Evolutionary conservation across 2,797 vertebrate genomes (phyloP).

Genomic region (Chelidonichthys spinosus): DNA sequence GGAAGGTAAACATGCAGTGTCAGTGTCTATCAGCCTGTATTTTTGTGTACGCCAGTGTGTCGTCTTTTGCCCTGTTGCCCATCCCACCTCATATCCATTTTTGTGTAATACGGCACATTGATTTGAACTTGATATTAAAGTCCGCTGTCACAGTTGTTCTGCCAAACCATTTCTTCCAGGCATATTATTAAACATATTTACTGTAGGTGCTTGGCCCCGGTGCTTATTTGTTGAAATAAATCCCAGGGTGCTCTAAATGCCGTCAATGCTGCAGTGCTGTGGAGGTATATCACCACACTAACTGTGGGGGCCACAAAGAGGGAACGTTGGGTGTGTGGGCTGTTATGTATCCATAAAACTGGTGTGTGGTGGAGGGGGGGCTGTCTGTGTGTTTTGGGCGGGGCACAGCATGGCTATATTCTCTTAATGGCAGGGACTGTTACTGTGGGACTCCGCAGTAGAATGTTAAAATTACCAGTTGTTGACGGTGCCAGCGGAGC

Average conservation of each 20-base stretch:
- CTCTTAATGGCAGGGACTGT: slow-evolving; percentile 55
- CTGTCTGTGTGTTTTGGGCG: slow-evolving; percentile 50
- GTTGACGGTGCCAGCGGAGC: slow-evolving; percentile 33
- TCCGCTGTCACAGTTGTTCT: slow-evolving; percentile 32
- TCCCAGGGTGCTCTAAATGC: slow-evolving; percentile 46
- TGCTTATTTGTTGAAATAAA: slow-evolving; percentile 51
- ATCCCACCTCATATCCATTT: slow-evolving; percentile 4
- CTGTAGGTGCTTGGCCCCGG: slow-evolving; percentile 27
- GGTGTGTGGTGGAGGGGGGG: slow-evolving; percentile 15
- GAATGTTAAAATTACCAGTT: slow-evolving; percentile 58
- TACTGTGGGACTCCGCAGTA: slow-evolving; percentile 37
- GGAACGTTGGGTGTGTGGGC: slow-evolving; percentile 20
- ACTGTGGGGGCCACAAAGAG: slow-evolving; percentile 41
- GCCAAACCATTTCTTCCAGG: slow-evolving; percentile 33
- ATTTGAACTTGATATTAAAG: slow-evolving; percentile 33
- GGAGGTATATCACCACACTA: slow-evolving; percentile 51
- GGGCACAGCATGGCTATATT: slow-evolving; percentile 57
- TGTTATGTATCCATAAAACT: slow-evolving; percentile 49
- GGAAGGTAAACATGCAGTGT: slow-evolving; percentile 8
- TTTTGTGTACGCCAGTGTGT: background rate
- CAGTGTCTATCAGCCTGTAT: background rate
- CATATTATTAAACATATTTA: slow-evolving; percentile 55
- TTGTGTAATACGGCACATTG: slow-evolving; percentile 24
- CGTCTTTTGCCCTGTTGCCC: background rate
- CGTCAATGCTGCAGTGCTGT: slow-evolving; percentile 27